Base-by-base conservation (phyloP, 2,113 vertebrate genomes). In the Apteryx mantelli region DNA sequence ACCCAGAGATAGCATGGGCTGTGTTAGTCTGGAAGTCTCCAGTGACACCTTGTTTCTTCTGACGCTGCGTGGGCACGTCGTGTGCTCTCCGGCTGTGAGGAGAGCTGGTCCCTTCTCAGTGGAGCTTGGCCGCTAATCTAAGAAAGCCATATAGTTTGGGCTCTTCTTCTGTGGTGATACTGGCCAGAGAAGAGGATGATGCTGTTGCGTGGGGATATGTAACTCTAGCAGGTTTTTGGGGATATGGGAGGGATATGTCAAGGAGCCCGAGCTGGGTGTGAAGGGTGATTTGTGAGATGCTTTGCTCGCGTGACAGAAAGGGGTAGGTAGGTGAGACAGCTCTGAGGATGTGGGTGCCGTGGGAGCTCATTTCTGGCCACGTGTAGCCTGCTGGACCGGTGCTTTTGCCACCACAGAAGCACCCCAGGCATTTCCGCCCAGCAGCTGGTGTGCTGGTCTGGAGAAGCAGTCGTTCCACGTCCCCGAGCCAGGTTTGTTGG, bases 311-410 rank as follows among this genome's bases (percentile, higher is more conserved):
- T 46, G 16, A 46, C 16, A 16, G 44, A 46, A 46, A 16, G 44
- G 18, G 12, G 10, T 75, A 7, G 11, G 13, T 40, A 34, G n/a
- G 8, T 61, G 64, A 81, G 48, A 52, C 0, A 1, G 14, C 26
- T 69, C 9, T 2, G 86, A 56, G 56, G 36, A 4, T 0, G 0
- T 0, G 7, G 0, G 55, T 78, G 20, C 42, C 50, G 28, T 28
- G 18, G 48, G 42, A 86, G 30, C 44, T 64, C 52, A 2, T 5
- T 24, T 56, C 83, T 84, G 82, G 66, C 88, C 60, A 22, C 3
- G 3, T 82, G 78, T 82, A 80, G 89, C 93, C 95, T 96, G 55
- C 89, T 88, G 85, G 97, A 71, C 83, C 36, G 42, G 89, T 96
- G 89, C 77, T 91, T 95, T 90, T 64, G 42, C 61, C 30, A 38